Evolutionary conservation across 2,888 invertebrate genomes (phyloP).

Genomic region (Furcula furcula): DNA sequence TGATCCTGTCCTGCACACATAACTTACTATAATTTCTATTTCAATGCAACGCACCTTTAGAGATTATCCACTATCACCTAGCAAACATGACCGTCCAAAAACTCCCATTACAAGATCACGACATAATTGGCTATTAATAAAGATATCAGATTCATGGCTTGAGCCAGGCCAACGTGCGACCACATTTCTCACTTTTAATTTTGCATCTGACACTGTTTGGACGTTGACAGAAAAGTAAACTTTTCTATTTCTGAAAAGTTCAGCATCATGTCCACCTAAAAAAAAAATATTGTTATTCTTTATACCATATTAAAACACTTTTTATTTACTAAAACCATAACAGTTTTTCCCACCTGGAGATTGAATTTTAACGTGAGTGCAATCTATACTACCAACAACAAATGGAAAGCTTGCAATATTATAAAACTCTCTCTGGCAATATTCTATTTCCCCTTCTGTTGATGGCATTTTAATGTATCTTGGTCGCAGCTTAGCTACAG

Average conservation of each 20-base stretch:
- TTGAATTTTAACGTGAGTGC: slow-evolving; percentile 7
- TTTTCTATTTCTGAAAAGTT: slow-evolving; percentile 9
- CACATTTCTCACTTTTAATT: slow-evolving; percentile 4
- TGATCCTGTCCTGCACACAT: no score
- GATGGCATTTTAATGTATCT: slow-evolving; percentile 4
- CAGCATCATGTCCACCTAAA: slow-evolving; percentile 7
- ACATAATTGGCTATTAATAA: slow-evolving; percentile 4
- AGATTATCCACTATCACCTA: slow-evolving; percentile 7
- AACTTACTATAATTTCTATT: no score
- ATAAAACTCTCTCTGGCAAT: slow-evolving; percentile 7
- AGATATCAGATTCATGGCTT: slow-evolving; percentile 2
- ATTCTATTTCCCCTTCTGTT: slow-evolving; percentile 3
- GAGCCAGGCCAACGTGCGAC: slow-evolving; percentile 4
- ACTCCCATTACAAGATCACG: slow-evolving; percentile 4
- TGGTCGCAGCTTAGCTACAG: slow-evolving; percentile 4
- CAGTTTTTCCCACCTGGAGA: background rate
- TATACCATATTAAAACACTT: no score
- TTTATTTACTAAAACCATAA: background rate
- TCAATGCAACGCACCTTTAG: background rate
- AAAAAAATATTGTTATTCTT: no score
- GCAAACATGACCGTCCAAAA: slow-evolving; percentile 7
- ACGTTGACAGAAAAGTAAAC: slow-evolving; percentile 10
- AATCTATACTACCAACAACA: slow-evolving; percentile 7
- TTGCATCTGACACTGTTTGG: slow-evolving; percentile 7
- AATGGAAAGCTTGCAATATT: slow-evolving; percentile 8